Evolutionary conservation across 1,140 invertebrate genomes (phyloP).

Genomic region (Diprion similis): DNA sequence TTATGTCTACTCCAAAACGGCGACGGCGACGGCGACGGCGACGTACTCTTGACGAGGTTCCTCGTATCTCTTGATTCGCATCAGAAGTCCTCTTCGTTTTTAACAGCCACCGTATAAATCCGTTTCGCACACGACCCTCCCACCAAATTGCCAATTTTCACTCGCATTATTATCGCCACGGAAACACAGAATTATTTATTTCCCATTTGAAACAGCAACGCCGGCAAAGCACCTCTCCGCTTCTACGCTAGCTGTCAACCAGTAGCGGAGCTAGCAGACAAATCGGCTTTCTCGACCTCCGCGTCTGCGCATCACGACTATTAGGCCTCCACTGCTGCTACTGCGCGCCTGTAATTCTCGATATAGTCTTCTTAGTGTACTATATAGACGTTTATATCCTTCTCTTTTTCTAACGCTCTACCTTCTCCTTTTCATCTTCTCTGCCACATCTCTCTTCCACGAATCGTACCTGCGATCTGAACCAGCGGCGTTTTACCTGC

Average conservation of each 20-base stretch:
- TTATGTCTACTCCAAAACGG: background rate
- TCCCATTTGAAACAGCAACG: background rate
- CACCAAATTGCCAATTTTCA: background rate
- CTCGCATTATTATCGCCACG: background rate
- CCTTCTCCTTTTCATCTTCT: background rate
- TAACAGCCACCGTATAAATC: background rate
- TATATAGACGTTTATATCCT: background rate
- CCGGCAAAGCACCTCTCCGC: background rate
- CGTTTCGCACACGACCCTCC: background rate
- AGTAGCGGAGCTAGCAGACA: background rate
- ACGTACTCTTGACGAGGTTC: no score
- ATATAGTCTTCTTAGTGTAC: no score
- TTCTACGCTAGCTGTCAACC: background rate
- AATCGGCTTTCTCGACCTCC: background rate
- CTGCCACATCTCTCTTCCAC: background rate
- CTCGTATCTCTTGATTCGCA: background rate
- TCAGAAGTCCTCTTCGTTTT: background rate
- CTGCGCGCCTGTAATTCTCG: background rate
- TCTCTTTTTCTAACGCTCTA: background rate
- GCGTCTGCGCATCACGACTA: background rate
- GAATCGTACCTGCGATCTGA: background rate
- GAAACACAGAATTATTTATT: background rate
- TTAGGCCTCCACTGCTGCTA: no score
- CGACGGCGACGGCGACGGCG: background rate
- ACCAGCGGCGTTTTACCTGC: no score